Base-by-base conservation (phyloP, 2,797 vertebrate genomes). In the Schizopygopsis malacanthus region DNA sequence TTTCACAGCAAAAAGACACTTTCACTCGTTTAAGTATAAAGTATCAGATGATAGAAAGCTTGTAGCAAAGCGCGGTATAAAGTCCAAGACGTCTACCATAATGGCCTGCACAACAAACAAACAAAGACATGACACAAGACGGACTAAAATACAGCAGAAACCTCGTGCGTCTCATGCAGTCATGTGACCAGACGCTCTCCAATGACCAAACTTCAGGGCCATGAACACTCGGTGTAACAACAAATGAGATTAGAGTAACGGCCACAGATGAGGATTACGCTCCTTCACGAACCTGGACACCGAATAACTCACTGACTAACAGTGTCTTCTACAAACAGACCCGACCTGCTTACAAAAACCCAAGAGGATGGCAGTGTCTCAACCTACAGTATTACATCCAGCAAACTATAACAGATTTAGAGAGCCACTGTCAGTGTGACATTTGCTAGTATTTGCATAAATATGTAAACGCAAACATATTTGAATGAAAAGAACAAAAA, bases 221-320 rank as follows among this genome's bases (percentile, higher is more conserved):
- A 39, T 47, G 50, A 16, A 52, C 80, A 65, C 39, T 16, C 25
- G 16, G 9, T 28, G 59, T 54, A 80, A 50, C 59, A 8, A 39
- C 75, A 79, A 89, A 83, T 83, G 15, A 81, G 83, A 87, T 85
- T 85, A 88, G 56, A 54, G 37, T 37, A 18, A 76, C 6, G 2
- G 54, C 33, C 71, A 56, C 47, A 84, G 61, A 78, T 20, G 33
- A 79, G 59, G 82, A 87, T 87, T 87, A 84, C 12, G 4, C 37
- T 83, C 70, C 13, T 50, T 52, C n/a, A 28, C 50, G 13, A 70
- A 67, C 54, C 56, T 83, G 71, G 7, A 63, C 7, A 15, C 39
- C 4, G 54, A 77, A 56, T 56, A 52, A 56, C 10, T 56, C 18
- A 59, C n/a, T 43, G 54, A 61, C 4, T 63, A 37, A 73, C 18